These are phyloP conservation scores for Dendroctonus ponderosae DNA, from an alignment of 1,140 invertebrate species.

Conservation along the genomic window DNA sequence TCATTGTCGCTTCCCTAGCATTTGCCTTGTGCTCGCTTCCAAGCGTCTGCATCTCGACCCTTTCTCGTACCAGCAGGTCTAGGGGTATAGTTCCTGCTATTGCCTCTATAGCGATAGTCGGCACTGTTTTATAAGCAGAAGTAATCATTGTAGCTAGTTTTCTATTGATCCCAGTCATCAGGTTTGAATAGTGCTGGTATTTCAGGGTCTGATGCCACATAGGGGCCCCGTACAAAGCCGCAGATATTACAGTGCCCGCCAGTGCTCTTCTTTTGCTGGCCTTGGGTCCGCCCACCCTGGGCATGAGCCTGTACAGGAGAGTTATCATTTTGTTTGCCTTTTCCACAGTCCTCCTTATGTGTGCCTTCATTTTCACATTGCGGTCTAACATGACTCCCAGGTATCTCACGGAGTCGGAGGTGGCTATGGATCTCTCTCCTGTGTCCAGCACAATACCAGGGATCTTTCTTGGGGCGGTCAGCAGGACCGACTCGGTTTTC, in stretches of 20 bases:
- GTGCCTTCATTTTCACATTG: slow-evolving; percentile 4
- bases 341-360: slow-evolving; percentile 2
- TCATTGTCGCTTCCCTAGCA: not conserved
- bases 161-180: not conserved
- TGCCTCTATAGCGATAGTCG: not conserved
- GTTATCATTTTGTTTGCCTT: slow-evolving; percentile 3
- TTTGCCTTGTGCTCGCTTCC: too few species aligned
- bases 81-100: too few species aligned
- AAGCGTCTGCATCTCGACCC: too few species aligned
- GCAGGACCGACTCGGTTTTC: not conserved
- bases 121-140: not conserved
- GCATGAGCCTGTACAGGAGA: not conserved
- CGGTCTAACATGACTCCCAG: slow-evolving; percentile 3
- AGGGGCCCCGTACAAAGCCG: not conserved
- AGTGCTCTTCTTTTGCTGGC: not conserved
- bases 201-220: not conserved
- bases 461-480: not conserved
- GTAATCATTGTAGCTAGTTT: not conserved
- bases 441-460: not conserved
- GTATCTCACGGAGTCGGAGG: not conserved
- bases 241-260: not conserved
- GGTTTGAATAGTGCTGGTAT: not conserved
- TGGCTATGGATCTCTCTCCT: not conserved
- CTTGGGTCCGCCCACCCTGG: slow-evolving; percentile 3
- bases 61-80: too few species aligned